phyloP scores from a whole-genome alignment of 2,113 vertebrate species.

The Siniperca chuatsi region DNA sequence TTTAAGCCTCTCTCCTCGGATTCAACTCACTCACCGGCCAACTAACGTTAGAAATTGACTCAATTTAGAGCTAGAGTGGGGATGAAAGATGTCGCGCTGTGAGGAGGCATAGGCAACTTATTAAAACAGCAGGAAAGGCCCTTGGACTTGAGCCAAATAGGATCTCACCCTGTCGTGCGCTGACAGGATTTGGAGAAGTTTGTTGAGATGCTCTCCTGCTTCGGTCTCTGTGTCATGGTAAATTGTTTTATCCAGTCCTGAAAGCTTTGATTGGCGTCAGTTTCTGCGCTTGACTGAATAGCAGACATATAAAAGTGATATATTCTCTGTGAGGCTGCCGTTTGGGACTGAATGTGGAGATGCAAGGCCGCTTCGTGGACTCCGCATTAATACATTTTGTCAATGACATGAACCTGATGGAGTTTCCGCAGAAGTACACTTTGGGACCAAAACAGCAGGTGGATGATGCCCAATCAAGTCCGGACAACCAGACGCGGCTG shows the following conservation, averaged over 20 bases:
- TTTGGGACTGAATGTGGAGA: conserved; percentile 72
- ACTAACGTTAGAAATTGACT: conserved; percentile 69
- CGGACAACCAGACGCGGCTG: conserved; percentile 72
- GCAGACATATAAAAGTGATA: conserved; percentile 29
- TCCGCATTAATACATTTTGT: conserved; percentile 84
- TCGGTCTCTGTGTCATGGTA: conserved; percentile 5
- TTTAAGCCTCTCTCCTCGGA: conserved; percentile 63
- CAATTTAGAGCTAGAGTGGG: conserved; percentile 49
- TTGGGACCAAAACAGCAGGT: conserved; percentile 62
- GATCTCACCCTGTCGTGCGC: conserved; percentile 84
- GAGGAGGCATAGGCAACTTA: conserved; percentile 79
- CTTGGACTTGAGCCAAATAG: conserved; percentile 88
- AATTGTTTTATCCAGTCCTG: conserved; percentile 65
- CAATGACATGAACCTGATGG: conserved; percentile 82
- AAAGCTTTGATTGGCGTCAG: conserved; percentile 77
- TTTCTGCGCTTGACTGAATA: conserved; percentile 41
- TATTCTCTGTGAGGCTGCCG: conserved; percentile 6
- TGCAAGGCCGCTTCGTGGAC: conserved; percentile 78
- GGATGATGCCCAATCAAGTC: conserved; percentile 19
- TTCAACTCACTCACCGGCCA: conserved; percentile 48
- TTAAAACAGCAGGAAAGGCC: conserved; percentile 89
- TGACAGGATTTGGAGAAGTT: conserved; percentile 80
- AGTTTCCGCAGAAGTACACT: conserved; percentile 65
- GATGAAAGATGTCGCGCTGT: conserved; percentile 79
- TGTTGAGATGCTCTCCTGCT: conserved; percentile 42